phyloP scores from a whole-genome alignment of 2,113 vertebrate species.

The Laticauda colubrina region DNA sequence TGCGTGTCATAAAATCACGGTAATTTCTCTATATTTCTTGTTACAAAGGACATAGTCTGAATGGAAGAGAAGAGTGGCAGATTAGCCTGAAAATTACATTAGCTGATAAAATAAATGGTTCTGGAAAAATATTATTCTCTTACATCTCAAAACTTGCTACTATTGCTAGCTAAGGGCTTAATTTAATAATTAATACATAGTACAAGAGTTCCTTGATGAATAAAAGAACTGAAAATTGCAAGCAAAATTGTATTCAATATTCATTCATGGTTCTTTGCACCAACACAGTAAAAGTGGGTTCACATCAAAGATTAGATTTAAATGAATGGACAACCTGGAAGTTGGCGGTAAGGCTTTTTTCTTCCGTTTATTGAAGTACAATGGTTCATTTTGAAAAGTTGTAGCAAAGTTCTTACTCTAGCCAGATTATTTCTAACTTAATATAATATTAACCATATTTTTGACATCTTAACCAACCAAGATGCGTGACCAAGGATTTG shows the following conservation, averaged over 20 bases:
- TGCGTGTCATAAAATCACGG: not conserved
- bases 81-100: slow-evolving; percentile 40
- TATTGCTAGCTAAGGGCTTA: slow-evolving; percentile 30
- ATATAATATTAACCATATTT: slow-evolving; percentile 14
- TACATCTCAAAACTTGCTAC: slow-evolving; percentile 24
- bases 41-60: slow-evolving; percentile 1
- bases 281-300: slow-evolving; percentile 28
- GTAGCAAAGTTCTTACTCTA: slow-evolving; percentile 28
- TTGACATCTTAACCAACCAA: not conserved
- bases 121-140: slow-evolving; percentile 33
- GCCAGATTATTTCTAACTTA: not conserved
- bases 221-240: slow-evolving; percentile 30
- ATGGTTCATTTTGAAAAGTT: slow-evolving; percentile 43
- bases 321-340: slow-evolving; percentile 56
- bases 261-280: slow-evolving; percentile 41
- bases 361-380: slow-evolving; percentile 46
- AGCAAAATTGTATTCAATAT: slow-evolving; percentile 40
- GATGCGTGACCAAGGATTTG: not conserved
- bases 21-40: not conserved
- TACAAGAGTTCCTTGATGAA: slow-evolving; percentile 35
- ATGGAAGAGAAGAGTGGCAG: slow-evolving; percentile 26
- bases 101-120: slow-evolving; percentile 9
- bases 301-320: slow-evolving; percentile 51
- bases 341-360: slow-evolving; percentile 50
- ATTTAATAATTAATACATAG: slow-evolving; percentile 7